Evolutionary conservation across 2,797 vertebrate species (phyloP), one percentile per base, ranked within the genome.

Genomic region (Anguilla marmorata): DNA sequence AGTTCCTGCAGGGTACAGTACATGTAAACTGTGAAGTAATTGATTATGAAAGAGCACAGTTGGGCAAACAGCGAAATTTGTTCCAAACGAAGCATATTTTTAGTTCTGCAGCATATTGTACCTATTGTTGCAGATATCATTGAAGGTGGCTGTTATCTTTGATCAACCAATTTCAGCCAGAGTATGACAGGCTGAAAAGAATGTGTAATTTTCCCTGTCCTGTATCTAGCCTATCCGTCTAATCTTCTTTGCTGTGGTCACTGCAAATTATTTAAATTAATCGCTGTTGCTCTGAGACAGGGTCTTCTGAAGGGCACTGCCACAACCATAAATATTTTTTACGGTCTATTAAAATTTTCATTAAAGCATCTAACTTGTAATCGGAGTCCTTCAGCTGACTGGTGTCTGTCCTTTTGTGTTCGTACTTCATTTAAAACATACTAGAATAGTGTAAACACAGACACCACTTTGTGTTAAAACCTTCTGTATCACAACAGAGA

Each of bases 91-190:
- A 19, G 74, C 58, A 41, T 11, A 37, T 30, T n/a, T n/a, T 33
- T 7, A 74, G 27, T 1, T 74, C 8, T 74, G 69, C 30, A 74
- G 33, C 69, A 66, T 37, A 3, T 41, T 41, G 37, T 41, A 37
- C 27, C 72, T 21, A 14, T 3, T 30, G 12, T 74, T 41, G 37
- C 33, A 5, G 16, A 45, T 3, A 37, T 33, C 30, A 19, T 24
- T 45, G 72, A 30, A 74, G 69, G 12, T 79, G 16, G 33, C 74
- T 79, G 33, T 45, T 21, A 80, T 80, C 76, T 41, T 8, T 45
- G 76, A 80, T 80, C 76, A 21, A 80, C 33, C 76, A 45, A 80
- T 80, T 80, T 14, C 69, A 80, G 37, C 76, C n/a, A 27, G 19
- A 69, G 66, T 27, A 45, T 7, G 14, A 45, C 76, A 33, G 76